These are phyloP conservation scores for Beris chalybata DNA, from an alignment of 2,888 invertebrate genomes.

Conservation along the genomic window DNA sequence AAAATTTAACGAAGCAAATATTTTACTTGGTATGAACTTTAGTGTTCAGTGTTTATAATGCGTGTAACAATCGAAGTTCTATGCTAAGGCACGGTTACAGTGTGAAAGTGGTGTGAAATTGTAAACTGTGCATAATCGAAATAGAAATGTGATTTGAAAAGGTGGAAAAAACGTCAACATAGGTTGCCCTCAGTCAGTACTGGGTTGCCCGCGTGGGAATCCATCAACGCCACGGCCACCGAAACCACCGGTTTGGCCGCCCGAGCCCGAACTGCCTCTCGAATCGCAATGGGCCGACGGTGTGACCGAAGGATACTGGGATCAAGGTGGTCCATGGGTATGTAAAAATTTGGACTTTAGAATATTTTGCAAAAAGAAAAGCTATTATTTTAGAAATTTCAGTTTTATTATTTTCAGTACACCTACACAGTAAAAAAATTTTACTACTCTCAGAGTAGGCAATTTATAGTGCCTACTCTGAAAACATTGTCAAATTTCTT, in stretches of 20 bases:
- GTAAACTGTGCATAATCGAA: neutral
- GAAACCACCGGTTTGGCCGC: conserved; percentile 46
- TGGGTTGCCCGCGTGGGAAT: conserved; percentile 49
- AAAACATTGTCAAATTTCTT: too few species aligned
- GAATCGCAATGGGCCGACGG: conserved; percentile 50
- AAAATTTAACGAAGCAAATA: too few species aligned
- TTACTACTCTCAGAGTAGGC: too few species aligned
- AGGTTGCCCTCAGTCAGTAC: conserved; percentile 50
- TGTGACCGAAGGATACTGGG: conserved; percentile 49
- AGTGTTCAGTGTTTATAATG: too few species aligned
- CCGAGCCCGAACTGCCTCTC: conserved; percentile 48
- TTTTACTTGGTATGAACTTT: too few species aligned
- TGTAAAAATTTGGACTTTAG: conserved; percentile 36
- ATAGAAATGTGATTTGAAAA: conserved; percentile 8
- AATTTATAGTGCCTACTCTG: too few species aligned
- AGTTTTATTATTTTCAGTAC: too few species aligned
- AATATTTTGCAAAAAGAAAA: too few species aligned
- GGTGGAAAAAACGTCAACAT: conserved; percentile 44
- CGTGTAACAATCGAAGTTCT: too few species aligned
- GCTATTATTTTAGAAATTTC: too few species aligned
- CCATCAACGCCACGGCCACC: conserved; percentile 46
- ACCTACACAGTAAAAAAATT: too few species aligned
- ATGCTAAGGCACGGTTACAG: neutral
- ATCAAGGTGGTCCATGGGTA: conserved; percentile 50
- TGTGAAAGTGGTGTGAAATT: neutral